Percentiles rank a stretch among this genome's conserved stretches.
Conservation (phyloP, 2,797 vertebrate genomes). For the Prionace glauca region DNA sequence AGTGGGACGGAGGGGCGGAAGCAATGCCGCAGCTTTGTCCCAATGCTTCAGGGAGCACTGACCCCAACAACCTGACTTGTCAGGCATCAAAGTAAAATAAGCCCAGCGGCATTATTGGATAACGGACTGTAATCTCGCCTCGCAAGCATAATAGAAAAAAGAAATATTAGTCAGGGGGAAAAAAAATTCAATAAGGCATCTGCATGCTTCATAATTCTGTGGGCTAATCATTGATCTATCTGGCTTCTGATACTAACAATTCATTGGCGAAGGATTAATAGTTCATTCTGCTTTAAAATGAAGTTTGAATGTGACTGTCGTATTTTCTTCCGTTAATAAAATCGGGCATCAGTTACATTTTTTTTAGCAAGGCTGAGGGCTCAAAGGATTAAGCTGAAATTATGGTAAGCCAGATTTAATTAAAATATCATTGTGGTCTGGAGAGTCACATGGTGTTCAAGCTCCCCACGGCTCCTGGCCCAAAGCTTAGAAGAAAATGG, state of each 20-base stretch:
- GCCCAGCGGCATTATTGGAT: background rate
- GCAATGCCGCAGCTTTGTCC: background rate
- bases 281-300: slow-evolving; percentile 21
- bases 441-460: background rate
- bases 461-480: background rate
- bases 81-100: background rate
- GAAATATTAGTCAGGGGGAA: background rate
- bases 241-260: background rate
- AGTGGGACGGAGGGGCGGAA: background rate
- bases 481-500: background rate
- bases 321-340: slow-evolving; percentile 33
- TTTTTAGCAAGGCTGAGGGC: background rate
- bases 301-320: background rate
- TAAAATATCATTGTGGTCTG: slow-evolving; percentile 29
- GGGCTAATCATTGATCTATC: background rate
- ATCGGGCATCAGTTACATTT: slow-evolving; percentile 19
- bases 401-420: slow-evolving; percentile 18
- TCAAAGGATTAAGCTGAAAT: slow-evolving; percentile 33
- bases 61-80: background rate
- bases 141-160: background rate
- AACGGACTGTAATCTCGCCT: background rate
- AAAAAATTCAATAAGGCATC: background rate
- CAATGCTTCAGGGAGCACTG: background rate
- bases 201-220: background rate
- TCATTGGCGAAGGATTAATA: slow-evolving; percentile 29